Conservation (phyloP, 2,888 invertebrate genomes). For the Agrenia bidenticulata region DNA sequence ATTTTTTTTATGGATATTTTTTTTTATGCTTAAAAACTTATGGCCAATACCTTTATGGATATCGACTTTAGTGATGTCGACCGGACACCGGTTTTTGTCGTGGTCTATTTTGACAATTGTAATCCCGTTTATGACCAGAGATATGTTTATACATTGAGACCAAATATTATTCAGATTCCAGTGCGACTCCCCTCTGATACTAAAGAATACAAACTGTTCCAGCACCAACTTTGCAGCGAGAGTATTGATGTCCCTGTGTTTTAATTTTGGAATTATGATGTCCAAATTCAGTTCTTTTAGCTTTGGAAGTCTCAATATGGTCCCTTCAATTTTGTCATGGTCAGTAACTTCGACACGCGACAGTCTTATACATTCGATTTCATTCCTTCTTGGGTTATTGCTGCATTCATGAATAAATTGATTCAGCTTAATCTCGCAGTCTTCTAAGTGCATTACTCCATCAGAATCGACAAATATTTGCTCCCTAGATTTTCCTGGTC, state of each 20-base stretch:
- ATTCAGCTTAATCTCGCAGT: slow-evolving; percentile 11
- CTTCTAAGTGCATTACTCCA: neutral
- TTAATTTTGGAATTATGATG: slow-evolving; percentile 18
- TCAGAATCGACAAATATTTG: slow-evolving; percentile 6
- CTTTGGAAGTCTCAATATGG: slow-evolving; percentile 24
- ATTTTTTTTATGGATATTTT: too few species aligned
- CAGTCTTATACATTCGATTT: slow-evolving; percentile 24
- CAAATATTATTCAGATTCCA: slow-evolving; percentile 27
- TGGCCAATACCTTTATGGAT: too few species aligned
- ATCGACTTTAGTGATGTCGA: too few species aligned
- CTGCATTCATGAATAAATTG: slow-evolving; percentile 12
- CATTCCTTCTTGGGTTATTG: slow-evolving; percentile 3
- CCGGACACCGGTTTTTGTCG: neutral
- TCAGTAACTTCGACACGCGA: slow-evolving; percentile 22
- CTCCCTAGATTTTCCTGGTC: neutral
- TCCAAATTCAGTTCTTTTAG: slow-evolving; percentile 30
- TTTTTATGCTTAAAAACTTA: too few species aligned
- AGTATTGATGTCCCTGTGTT: neutral
- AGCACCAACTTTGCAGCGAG: slow-evolving; percentile 9
- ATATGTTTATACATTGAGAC: slow-evolving; percentile 21
- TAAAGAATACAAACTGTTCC: slow-evolving; percentile 26
- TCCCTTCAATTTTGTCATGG: slow-evolving; percentile 5
- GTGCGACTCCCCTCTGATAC: neutral
- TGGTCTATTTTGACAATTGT: slow-evolving; percentile 22
- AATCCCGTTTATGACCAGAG: slow-evolving; percentile 26